Percentiles rank a stretch among this genome's conserved stretches.
phyloP scores from a whole-genome alignment of 2,888 invertebrate species.

The Troides helena region DNA sequence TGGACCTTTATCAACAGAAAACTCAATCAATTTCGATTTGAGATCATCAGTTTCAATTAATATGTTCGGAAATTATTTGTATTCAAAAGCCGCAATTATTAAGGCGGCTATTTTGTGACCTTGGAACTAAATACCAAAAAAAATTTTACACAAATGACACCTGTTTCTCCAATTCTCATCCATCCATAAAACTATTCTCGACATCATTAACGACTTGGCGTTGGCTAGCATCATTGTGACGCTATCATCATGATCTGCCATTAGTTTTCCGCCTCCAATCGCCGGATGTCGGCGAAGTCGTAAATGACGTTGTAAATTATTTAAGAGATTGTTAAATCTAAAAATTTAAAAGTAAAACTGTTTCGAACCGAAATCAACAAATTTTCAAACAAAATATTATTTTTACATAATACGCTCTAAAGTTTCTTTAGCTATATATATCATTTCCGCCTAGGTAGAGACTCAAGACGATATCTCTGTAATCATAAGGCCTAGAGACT shows the following conservation, averaged over 20 bases:
- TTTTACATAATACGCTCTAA: too few relatives aligned
- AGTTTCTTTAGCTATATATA: too few relatives aligned
- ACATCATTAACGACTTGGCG: slow-evolving; percentile 43
- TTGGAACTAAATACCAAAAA: background rate
- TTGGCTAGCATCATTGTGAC: slow-evolving; percentile 6
- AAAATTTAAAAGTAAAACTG: background rate
- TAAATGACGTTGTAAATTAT: slow-evolving; percentile 24
- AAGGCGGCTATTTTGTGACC: background rate
- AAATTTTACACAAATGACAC: slow-evolving; percentile 6
- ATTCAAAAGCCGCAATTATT: background rate
- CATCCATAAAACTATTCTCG: slow-evolving; percentile 58
- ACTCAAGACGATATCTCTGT: too few relatives aligned
- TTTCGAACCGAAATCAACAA: too few relatives aligned
- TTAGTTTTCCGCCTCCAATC: slow-evolving; percentile 32
- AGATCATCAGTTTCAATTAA: too few relatives aligned
- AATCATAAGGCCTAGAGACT: too few relatives aligned
- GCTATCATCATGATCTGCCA: slow-evolving; percentile 16
- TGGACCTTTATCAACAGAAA: too few relatives aligned
- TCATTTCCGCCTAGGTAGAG: too few relatives aligned
- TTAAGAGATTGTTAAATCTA: slow-evolving; percentile 3
- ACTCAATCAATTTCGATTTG: too few relatives aligned
- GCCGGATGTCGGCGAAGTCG: slow-evolving; percentile 37
- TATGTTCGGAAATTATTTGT: too few relatives aligned
- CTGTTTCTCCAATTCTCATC: slow-evolving; percentile 15
- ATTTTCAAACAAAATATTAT: too few relatives aligned